Evolutionary conservation across 2,113 vertebrate species (phyloP), one percentile per base, ranked within the genome.

Genomic region (Etheostoma spectabile): DNA sequence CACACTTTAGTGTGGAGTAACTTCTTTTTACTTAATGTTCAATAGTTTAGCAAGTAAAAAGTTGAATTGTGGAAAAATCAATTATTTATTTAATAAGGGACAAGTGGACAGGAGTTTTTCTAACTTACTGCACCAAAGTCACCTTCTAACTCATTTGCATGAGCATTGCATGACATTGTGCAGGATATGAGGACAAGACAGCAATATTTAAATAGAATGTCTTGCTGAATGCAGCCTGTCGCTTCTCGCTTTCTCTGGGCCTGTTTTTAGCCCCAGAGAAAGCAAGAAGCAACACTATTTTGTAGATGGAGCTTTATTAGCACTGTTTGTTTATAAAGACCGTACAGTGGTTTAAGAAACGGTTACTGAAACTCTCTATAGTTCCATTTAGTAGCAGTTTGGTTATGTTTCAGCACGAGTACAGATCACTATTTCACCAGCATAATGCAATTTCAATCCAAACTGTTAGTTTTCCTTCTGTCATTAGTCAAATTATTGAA

Each of bases 101-200:
- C n/a, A 35, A 16, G 46, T 16, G 7, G 22, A 33, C 4, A 22
- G 38, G 35, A 27, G 4, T 42, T 27, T 11, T 6, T 38, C 45
- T 27, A 27, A 42, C 38, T 42, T 42, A 30, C 46, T 51, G 57
- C 19, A 3, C 16, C 18, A 76, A 18, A 66, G 1, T 66, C 22
- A 76, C 16, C 33, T 42, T 61, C 45, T 11, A 2, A 52, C 38
- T 22, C 42, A 49, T 65, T 48, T 27, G 15, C 65, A 51, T 46
- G 33, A n/a, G 22, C 68, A 22, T 10, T 33, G 10, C 30, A 30
- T 11, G 8, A 30, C 30, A 30, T 30, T 22, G 1, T 24, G 16
- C 13, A 69, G 56, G 22, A 70, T 60, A 45, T 45, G n/a, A 62
- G n/a, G 63, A 62, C 57, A 51, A 69, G 16, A 16, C 21, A 38